Conservation (phyloP, 2,113 vertebrate genomes). For the Chaenocephalus aceratus region DNA sequence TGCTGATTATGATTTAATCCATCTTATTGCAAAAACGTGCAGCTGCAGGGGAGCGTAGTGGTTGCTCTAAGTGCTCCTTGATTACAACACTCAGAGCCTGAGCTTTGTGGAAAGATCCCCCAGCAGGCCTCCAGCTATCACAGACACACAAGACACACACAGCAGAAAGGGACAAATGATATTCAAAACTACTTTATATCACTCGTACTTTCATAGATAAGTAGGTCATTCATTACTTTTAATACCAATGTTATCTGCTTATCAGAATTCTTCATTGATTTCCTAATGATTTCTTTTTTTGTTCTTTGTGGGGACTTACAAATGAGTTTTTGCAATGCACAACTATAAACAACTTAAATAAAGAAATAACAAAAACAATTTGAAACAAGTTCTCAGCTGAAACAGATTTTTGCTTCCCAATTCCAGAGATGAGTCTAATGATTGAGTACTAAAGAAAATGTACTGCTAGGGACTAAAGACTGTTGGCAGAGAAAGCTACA, state of each 20-base stretch:
- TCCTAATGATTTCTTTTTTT: too few species aligned
- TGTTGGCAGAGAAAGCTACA: not conserved
- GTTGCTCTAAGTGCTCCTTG: not conserved
- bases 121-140: not conserved
- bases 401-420: too few species aligned
- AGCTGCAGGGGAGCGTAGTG: not conserved
- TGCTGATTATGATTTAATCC: not conserved
- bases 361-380: too few species aligned
- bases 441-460: not conserved
- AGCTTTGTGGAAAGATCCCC: not conserved
- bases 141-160: not conserved
- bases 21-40: not conserved
- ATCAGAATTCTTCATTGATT: too few species aligned
- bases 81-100: constrained; percentile 3
- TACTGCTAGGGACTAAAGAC: too few species aligned
- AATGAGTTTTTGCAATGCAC: too few species aligned
- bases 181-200: not conserved
- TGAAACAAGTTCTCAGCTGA: too few species aligned
- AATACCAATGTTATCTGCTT: too few species aligned
- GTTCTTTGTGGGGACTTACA: too few species aligned
- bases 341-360: too few species aligned
- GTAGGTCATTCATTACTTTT: too few species aligned
- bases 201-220: not conserved
- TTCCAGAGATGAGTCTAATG: not conserved
- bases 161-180: not conserved